Conservation (phyloP, 2,888 invertebrate species). For the Gibbula magus region DNA sequence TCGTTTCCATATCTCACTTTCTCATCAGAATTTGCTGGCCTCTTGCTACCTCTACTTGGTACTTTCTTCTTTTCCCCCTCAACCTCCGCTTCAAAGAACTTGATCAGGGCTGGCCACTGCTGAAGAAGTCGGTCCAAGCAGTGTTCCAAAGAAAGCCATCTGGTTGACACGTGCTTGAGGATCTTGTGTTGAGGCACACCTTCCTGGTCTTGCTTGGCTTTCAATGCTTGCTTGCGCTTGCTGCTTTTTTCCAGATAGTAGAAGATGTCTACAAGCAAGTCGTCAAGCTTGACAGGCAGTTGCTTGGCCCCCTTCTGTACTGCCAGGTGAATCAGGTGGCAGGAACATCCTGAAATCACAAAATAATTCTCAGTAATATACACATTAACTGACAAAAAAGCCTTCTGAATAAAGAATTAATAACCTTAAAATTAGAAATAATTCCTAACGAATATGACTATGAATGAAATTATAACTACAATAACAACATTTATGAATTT, state of each 20-base stretch:
- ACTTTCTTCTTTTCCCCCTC: not conserved
- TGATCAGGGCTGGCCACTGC: not conserved
- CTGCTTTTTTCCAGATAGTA: slow-evolving; percentile 25
- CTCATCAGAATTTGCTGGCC: no score
- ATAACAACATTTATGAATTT: no score
- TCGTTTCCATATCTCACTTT: no score
- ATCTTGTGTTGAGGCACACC: not conserved
- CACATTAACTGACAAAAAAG: no score
- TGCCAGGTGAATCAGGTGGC: slow-evolving; percentile 35
- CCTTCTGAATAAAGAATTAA: no score
- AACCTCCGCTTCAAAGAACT: slow-evolving; percentile 13
- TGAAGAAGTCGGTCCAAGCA: slow-evolving; percentile 7
- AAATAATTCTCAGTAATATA: not conserved
- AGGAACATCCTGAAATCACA: slow-evolving; percentile 27
- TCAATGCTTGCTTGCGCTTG: not conserved
- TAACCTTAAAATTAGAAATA: no score
- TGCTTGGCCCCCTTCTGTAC: slow-evolving; percentile 28
- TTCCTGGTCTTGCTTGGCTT: not conserved
- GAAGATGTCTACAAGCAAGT: slow-evolving; percentile 26
- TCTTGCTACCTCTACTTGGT: no score
- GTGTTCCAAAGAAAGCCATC: slow-evolving; percentile 10
- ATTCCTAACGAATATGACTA: no score
- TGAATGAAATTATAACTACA: no score
- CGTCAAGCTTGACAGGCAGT: slow-evolving; percentile 24
- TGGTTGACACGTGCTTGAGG: slow-evolving; percentile 20